A percentile compares a stretch with the other conserved stretches of the same genome.
phyloP scores from a whole-genome alignment of 2,797 vertebrate genomes.

The Urocyon cinereoargenteus region DNA sequence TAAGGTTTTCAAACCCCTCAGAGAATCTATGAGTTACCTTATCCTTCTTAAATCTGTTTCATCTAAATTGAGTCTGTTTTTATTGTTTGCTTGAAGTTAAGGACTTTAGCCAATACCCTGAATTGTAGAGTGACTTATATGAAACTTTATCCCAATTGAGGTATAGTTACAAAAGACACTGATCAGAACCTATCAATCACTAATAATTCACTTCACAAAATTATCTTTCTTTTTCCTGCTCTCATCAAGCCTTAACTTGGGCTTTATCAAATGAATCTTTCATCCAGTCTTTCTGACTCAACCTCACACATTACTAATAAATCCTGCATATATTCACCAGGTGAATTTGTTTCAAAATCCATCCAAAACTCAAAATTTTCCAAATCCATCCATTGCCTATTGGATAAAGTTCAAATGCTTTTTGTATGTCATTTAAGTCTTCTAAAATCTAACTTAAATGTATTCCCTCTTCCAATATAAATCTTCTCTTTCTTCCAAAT shows the following conservation, averaged over 20 bases:
- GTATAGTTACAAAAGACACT: not conserved
- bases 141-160: not conserved
- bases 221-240: not conserved
- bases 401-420: not conserved
- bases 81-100: not conserved
- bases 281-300: not conserved
- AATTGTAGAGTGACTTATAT: constrained; percentile 4
- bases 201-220: constrained; percentile 32
- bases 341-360: not conserved
- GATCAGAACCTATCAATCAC: not conserved
- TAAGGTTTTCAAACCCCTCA: not conserved
- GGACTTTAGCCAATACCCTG: not conserved
- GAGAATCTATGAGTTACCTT: not conserved
- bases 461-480: not conserved
- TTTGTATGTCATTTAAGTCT: not conserved
- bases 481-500: not conserved
- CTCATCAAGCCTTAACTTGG: constrained; percentile 9
- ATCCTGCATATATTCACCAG: not conserved
- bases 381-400: not conserved
- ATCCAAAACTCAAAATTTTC: not conserved
- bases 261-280: not conserved
- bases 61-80: not conserved
- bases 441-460: not conserved
- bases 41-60: not conserved
- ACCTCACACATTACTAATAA: not conserved